Evolutionary conservation across 2,113 vertebrate genomes (phyloP).

Genomic region (Paracanthobrama guichenoti): DNA sequence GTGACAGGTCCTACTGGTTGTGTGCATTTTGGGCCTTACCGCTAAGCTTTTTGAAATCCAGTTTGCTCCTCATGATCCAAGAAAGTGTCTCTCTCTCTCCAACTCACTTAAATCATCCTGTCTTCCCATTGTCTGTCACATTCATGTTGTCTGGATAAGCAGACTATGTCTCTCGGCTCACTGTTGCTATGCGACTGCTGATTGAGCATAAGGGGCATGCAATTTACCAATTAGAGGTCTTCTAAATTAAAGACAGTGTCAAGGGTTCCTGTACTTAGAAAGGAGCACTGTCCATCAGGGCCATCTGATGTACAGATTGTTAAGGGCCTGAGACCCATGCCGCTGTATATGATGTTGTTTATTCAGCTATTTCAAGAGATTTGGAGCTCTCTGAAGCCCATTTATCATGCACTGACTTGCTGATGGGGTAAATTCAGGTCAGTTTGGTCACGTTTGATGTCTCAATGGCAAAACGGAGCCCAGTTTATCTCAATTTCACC

Average conservation of each 20-base stretch:
- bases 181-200: conserved; percentile 77
- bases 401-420: not conserved
- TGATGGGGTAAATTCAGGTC: not conserved
- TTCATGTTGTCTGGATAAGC: conserved; percentile 46
- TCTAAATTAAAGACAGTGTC: conserved; percentile 70
- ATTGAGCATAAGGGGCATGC: conserved; percentile 70
- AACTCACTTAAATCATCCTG: conserved; percentile 43
- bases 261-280: conserved; percentile 62
- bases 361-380: not conserved
- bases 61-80: not conserved
- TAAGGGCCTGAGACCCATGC: conserved; percentile 15
- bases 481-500: not conserved
- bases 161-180: conserved; percentile 23
- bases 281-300: conserved; percentile 32
- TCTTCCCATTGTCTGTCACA: conserved; percentile 53
- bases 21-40: not conserved
- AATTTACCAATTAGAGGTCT: conserved; percentile 76
- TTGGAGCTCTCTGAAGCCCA: not conserved
- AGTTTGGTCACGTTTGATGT: not conserved
- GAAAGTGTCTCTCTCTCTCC: conserved; percentile 44
- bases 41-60: not conserved
- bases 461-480: not conserved
- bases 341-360: not conserved
- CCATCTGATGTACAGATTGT: conserved; percentile 16
- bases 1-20: not conserved